Evolutionary conservation across 2,113 vertebrate species (phyloP), one percentile per base, ranked within the genome.

Genomic region (Sander lucioperca): DNA sequence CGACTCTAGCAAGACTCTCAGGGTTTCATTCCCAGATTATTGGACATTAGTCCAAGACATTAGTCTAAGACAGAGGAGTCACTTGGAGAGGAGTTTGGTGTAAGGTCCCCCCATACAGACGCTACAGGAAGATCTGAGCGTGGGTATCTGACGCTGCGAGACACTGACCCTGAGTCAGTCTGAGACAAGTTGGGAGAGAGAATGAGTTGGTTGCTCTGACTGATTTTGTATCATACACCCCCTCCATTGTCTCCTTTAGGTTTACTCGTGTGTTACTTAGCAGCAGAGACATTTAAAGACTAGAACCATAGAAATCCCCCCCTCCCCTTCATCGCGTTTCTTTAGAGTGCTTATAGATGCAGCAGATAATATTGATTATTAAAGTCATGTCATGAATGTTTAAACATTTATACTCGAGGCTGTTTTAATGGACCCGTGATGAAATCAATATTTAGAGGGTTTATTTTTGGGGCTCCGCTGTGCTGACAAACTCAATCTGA

Each of bases 231-330:
- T 59, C 85, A 54, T 74, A 77, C 7, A 1, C 43, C 21, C 25
- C 47, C 62, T 2, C 15, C 56, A 65, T 74, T 6, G 8, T 64
- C 50, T 84, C 39, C 65, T 67, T 82, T 79, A 72, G 79, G 69
- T 75, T 88, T 72, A 79, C 75, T 77, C 74, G 78, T 5, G 65
- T 86, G 82, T 78, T 59, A 3, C 33, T 77, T 77, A 77, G 86
- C 61, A 82, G 47, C 73, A 69, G 58, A 87, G 59, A 78, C 66
- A 53, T 87, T 86, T 87, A 88, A 75, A 72, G 58, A 82, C 43
- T 88, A 91, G 86, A 75, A 53, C 62, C 53, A 56, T 86, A 88
- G 86, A 70, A 27, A n/a, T 43, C 2, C 11, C 48, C 56, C 30
- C 12, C 27, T 3, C 12, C 64, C 56, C 43, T 36, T 39, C 64